These are phyloP conservation scores for Drosophila lowei DNA, from an alignment of 1,140 invertebrate genomes.

Conservation along the genomic window DNA sequence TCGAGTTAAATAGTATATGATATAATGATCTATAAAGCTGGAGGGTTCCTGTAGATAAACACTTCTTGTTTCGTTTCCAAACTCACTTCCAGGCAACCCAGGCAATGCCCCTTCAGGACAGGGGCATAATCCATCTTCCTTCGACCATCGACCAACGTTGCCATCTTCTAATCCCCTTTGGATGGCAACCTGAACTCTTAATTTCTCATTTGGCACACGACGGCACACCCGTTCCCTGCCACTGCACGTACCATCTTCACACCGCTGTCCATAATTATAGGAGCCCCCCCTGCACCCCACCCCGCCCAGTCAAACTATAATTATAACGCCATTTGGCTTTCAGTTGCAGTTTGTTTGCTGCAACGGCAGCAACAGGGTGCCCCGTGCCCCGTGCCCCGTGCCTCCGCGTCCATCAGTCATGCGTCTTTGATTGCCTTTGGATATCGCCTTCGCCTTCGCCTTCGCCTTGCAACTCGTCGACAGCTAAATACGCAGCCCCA, in stretches of 20 bases:
- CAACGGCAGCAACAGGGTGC: no score
- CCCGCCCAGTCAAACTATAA: conserved; percentile 23
- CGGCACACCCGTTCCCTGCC: neutral
- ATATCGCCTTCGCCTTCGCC: conserved; percentile 14
- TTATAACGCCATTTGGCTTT: conserved; percentile 61
- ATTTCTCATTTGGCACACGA: conserved; percentile 41
- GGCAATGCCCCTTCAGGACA: no score
- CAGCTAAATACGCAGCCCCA: conserved; percentile 54
- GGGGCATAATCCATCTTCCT: neutral
- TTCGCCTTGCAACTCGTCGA: conserved; percentile 27
- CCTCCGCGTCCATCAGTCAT: conserved; percentile 32
- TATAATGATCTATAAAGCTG: no score
- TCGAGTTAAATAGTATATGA: no score
- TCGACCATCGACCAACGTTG: conserved; percentile 1
- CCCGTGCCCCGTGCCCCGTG: conserved; percentile 25
- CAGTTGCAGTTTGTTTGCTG: conserved; percentile 8
- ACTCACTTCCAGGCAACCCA: no score
- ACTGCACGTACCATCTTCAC: conserved; percentile 18
- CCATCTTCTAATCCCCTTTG: neutral
- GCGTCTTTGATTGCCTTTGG: conserved; percentile 48
- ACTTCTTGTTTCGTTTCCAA: no score
- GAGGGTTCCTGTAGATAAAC: no score
- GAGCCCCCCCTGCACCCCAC: conserved; percentile 1
- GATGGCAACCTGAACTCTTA: conserved; percentile 47
- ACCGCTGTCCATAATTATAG: conserved; percentile 57